phyloP scores from a whole-genome alignment of 92 coral and sea anemone species.

The Epizoanthus stellaris region DNA sequence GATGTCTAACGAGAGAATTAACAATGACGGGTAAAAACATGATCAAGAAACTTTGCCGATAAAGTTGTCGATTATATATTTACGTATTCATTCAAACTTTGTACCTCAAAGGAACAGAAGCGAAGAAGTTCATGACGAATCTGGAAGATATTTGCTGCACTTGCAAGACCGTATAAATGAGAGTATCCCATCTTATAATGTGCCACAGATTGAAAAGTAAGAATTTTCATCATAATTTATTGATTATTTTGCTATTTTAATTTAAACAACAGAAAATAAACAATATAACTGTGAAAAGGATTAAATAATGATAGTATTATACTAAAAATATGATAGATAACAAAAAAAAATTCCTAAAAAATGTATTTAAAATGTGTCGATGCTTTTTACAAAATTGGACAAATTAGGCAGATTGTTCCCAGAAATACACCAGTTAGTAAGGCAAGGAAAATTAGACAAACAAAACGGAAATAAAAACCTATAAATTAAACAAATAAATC shows the following conservation, averaged over 20 bases:
- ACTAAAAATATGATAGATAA: too few species aligned
- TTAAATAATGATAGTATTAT: too few species aligned
- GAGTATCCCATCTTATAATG: neutral
- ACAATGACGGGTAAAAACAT: constrained; percentile 9
- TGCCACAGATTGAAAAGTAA: constrained; percentile 1
- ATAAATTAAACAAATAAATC: too few species aligned
- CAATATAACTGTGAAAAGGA: too few species aligned
- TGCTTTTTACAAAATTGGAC: neutral
- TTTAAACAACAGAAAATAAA: neutral
- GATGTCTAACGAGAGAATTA: constrained; percentile 33
- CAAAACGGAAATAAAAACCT: too few species aligned
- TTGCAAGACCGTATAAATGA: neutral
- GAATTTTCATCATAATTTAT: neutral
- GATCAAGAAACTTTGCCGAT: neutral
- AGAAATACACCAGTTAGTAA: too few species aligned
- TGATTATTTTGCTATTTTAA: neutral
- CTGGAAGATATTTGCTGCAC: neutral
- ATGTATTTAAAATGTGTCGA: too few species aligned
- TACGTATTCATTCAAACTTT: neutral
- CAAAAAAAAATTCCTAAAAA: too few species aligned
- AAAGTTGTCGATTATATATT: neutral
- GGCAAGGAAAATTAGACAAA: too few species aligned
- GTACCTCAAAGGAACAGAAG: constrained; percentile 21
- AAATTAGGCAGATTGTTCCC: neutral
- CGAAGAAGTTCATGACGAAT: neutral